Conservation (phyloP, 2,888 invertebrate genomes). For the Autographa gamma region DNA sequence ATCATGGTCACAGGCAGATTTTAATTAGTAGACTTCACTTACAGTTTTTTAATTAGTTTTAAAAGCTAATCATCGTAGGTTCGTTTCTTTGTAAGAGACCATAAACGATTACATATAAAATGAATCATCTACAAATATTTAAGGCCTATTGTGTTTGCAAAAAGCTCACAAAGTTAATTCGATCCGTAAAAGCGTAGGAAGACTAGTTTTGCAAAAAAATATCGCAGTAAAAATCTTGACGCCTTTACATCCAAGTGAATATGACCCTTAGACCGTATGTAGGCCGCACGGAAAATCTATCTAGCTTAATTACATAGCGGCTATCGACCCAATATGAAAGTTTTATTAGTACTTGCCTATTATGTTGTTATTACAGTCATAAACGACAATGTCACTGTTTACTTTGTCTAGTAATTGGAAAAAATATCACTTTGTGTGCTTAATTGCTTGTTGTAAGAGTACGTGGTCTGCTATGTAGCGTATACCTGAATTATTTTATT, state of each 20-base stretch:
- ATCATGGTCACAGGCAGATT: too few relatives aligned
- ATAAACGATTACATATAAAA: neutral
- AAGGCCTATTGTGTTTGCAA: neutral
- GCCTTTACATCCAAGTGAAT: neutral
- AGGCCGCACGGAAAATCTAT: constrained; percentile 14
- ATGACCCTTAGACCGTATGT: neutral
- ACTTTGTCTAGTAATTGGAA: neutral
- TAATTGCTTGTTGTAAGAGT: neutral
- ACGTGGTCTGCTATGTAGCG: neutral
- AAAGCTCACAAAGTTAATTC: neutral
- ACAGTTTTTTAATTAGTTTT: too few relatives aligned
- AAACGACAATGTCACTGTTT: neutral
- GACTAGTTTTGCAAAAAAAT: neutral
- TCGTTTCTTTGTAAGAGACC: too few relatives aligned
- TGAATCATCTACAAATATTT: neutral
- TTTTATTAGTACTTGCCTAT: neutral
- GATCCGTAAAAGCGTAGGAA: neutral
- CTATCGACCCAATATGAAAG: constrained; percentile 38
- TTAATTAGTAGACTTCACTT: too few relatives aligned
- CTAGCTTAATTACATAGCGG: constrained; percentile 26
- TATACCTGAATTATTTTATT: too few relatives aligned
- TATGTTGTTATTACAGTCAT: neutral
- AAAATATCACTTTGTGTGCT: neutral
- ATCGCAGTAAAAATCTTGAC: neutral
- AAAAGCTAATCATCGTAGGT: too few relatives aligned